A percentile compares a stretch with the other conserved stretches of the same genome.
phyloP scores from a whole-genome alignment of 2,113 vertebrate species.

The Rissa tridactyla region DNA sequence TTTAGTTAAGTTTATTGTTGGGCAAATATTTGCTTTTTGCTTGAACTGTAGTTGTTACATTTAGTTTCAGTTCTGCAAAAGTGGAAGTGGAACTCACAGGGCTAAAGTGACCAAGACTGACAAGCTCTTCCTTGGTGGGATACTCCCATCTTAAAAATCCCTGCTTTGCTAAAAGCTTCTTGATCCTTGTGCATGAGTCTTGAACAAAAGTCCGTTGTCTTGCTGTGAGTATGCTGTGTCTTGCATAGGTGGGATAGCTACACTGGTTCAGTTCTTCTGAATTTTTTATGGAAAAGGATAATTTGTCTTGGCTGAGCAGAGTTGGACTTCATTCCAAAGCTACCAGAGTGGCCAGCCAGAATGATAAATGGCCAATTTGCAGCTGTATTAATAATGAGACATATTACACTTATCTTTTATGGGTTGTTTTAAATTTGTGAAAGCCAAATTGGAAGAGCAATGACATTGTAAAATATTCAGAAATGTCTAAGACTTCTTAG shows the following conservation, averaged over 20 bases:
- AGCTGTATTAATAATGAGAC: not conserved
- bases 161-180: not conserved
- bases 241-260: not conserved
- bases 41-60: not conserved
- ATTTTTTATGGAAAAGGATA: not conserved
- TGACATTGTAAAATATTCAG: not conserved
- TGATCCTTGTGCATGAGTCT: not conserved
- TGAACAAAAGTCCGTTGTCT: not conserved
- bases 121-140: not conserved
- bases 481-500: not conserved
- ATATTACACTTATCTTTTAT: not conserved
- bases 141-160: not conserved
- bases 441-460: not conserved
- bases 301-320: not conserved
- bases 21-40: not conserved
- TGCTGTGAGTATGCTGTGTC: not conserved
- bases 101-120: not conserved
- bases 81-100: not conserved
- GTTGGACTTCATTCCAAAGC: not conserved
- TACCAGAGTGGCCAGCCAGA: not conserved
- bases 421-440: not conserved
- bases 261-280: not conserved
- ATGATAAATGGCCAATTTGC: not conserved
- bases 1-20: not conserved
- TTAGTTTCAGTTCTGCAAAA: constrained; percentile 11